Conservation (phyloP, 2,113 vertebrate genomes). For the Heterotis niloticus region DNA sequence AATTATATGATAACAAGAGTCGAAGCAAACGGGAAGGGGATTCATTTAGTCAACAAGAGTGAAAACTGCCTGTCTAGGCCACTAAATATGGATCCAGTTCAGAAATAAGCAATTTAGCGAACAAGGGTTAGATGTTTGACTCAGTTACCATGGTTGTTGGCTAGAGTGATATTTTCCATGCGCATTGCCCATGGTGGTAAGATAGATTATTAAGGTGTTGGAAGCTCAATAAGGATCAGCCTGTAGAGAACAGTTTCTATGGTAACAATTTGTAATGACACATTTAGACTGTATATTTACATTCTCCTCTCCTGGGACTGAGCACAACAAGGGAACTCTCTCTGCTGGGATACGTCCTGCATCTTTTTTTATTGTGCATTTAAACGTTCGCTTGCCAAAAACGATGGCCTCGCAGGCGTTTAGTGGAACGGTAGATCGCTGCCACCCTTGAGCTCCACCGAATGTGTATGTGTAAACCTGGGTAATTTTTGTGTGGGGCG, state of each 20-base stretch:
- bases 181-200: conserved; percentile 8
- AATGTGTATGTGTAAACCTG: neutral
- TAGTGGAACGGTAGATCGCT: neutral
- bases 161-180: conserved; percentile 20
- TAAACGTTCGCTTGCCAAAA: neutral
- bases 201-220: conserved; percentile 36
- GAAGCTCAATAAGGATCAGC: conserved; percentile 47
- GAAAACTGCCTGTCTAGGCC: conserved; percentile 12
- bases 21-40: conserved; percentile 6
- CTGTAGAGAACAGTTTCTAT: conserved; percentile 56
- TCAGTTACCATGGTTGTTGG: conserved; percentile 25
- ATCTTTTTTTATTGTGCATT: conserved; percentile 2
- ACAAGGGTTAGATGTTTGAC: conserved; percentile 20
- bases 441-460: neutral
- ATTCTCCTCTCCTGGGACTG: conserved; percentile 57
- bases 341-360: conserved; percentile 18
- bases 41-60: conserved; percentile 42
- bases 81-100: conserved; percentile 16
- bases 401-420: neutral
- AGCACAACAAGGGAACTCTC: conserved; percentile 41
- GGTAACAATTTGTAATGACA: conserved; percentile 49
- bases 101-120: conserved; percentile 18
- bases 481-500: neutral
- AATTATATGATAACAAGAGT: conserved; percentile 15
- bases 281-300: conserved; percentile 63